Evolutionary conservation across 1,140 invertebrate species (phyloP).

Genomic region (Cydia splendana): DNA sequence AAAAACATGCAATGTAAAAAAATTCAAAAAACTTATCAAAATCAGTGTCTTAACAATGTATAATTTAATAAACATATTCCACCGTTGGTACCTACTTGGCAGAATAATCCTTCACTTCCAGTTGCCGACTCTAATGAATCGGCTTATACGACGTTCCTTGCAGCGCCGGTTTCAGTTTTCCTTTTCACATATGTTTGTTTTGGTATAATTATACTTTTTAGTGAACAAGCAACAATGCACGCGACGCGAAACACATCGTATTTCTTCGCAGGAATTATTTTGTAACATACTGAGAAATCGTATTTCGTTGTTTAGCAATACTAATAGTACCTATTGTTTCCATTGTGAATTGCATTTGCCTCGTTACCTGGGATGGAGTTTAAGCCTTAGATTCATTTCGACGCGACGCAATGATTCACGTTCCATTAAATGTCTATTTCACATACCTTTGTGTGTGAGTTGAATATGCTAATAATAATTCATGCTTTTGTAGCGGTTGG

Average conservation of each 20-base stretch:
- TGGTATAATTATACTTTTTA: neutral
- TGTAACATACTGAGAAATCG: neutral
- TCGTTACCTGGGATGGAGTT: neutral
- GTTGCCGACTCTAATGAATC: conserved; percentile 18
- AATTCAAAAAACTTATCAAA: neutral
- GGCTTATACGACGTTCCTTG: neutral
- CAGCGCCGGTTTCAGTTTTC: neutral
- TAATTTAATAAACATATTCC: neutral
- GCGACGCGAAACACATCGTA: neutral
- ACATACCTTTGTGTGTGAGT: neutral
- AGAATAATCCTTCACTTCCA: conserved; percentile 26
- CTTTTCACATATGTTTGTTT: conserved; percentile 2
- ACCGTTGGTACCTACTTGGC: neutral
- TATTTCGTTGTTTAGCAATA: neutral
- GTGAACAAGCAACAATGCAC: neutral
- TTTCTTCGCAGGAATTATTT: neutral
- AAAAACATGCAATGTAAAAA: no score
- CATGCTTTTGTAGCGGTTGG: neutral
- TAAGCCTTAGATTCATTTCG: neutral
- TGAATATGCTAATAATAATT: conserved; percentile 5
- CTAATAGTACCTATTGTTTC: neutral
- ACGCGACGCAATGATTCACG: neutral
- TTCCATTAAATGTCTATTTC: neutral
- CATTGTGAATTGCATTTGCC: neutral
- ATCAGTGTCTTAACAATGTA: neutral